These are phyloP conservation scores for Knipowitschia caucasica DNA, from an alignment of 2,797 vertebrate genomes.

Conservation along the genomic window DNA sequence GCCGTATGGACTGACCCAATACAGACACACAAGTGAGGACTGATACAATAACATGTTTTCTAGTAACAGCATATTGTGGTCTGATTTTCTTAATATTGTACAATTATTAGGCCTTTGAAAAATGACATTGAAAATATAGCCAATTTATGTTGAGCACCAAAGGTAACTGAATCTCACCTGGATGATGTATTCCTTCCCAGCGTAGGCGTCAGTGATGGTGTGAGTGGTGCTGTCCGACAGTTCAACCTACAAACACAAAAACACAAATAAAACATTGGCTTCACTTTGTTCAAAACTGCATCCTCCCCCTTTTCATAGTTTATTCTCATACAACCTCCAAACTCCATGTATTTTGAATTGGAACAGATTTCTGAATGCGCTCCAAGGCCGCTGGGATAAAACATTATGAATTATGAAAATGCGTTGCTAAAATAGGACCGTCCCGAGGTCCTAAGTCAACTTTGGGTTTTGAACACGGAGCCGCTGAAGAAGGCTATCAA, in stretches of 20 bases:
- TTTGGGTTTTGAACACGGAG: slow-evolving; percentile 21
- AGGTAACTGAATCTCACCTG: too few species aligned
- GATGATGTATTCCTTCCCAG: slow-evolving; percentile 98
- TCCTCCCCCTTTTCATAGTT: neutral
- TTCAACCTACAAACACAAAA: slow-evolving; percentile 80
- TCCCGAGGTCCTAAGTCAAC: slow-evolving; percentile 28
- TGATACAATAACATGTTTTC: too few species aligned
- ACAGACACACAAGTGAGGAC: too few species aligned
- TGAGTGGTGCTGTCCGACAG: slow-evolving; percentile 90
- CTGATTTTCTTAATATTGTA: too few species aligned
- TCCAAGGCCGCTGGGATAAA: slow-evolving; percentile 1
- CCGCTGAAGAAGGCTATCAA: slow-evolving; percentile 25
- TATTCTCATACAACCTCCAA: neutral
- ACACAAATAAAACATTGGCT: neutral
- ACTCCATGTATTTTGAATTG: slow-evolving; percentile 14
- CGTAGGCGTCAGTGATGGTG: slow-evolving; percentile 92
- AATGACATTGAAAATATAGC: too few species aligned
- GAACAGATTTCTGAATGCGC: slow-evolving; percentile 4
- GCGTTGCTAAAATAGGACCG: slow-evolving; percentile 16
- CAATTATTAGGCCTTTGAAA: too few species aligned
- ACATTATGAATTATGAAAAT: slow-evolving; percentile 30
- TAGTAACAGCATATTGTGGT: too few species aligned
- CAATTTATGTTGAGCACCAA: too few species aligned
- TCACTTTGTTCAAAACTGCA: neutral
- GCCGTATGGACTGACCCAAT: too few species aligned